Conservation (phyloP, 2,113 vertebrate species). For the Nipponia nippon region DNA sequence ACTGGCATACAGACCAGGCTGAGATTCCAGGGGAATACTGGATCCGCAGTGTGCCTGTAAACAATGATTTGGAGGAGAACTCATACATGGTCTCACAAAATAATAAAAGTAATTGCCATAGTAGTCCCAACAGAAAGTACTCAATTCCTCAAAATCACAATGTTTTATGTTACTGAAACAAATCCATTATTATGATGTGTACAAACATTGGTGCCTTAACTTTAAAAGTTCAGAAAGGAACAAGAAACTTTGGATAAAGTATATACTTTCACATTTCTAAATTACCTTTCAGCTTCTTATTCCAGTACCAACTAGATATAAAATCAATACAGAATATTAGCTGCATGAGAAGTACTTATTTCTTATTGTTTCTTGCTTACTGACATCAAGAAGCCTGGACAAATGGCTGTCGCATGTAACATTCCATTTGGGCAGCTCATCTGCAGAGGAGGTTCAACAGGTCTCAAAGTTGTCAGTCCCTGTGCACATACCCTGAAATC, state of each 20-base stretch:
- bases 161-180: not conserved
- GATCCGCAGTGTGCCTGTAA: not conserved
- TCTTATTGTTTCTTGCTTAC: not conserved
- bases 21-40: not conserved
- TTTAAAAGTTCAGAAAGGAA: not conserved
- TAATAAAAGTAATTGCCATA: not conserved
- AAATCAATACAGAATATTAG: not conserved
- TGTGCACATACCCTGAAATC: rapidly evolving
- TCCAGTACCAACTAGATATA: not conserved
- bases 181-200: not conserved
- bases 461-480: rapidly evolving
- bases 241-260: not conserved
- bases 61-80: not conserved
- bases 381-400: not conserved
- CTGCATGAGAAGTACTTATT: not conserved
- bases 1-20: not conserved
- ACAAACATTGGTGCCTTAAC: not conserved
- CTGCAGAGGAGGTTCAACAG: not conserved
- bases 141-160: not conserved
- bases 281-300: not conserved
- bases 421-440: not conserved
- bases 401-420: rapidly evolving
- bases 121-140: not conserved
- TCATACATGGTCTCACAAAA: not conserved
- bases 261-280: not conserved